phyloP scores from a whole-genome alignment of 2,888 invertebrate genomes.

The Drosophila birchii region DNA sequence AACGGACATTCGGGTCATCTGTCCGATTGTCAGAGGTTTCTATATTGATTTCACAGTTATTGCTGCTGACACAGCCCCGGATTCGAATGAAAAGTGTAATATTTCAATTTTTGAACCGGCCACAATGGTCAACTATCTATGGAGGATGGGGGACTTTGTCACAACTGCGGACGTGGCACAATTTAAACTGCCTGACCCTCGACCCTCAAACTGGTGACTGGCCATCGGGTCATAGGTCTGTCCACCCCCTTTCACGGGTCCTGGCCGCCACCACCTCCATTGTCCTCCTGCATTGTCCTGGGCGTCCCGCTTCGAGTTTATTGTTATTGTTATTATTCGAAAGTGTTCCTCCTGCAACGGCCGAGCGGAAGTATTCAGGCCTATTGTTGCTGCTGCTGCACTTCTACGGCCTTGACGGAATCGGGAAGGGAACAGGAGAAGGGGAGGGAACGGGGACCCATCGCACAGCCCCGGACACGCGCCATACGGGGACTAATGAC shows the following conservation, averaged over 20 bases:
- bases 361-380: slow-evolving; percentile 74
- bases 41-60: slow-evolving; percentile 63
- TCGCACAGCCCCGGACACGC: slow-evolving; percentile 66
- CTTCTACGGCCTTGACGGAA: slow-evolving; percentile 64
- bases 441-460: slow-evolving; percentile 25
- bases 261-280: slow-evolving; percentile 49
- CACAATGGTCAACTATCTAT: slow-evolving; percentile 8
- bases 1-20: slow-evolving; percentile 57
- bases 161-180: slow-evolving; percentile 74
- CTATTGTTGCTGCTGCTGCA: slow-evolving; percentile 61
- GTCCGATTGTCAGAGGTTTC: slow-evolving; percentile 58
- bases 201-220: slow-evolving; percentile 63
- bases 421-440: slow-evolving; percentile 1
- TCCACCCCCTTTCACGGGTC: slow-evolving; percentile 57
- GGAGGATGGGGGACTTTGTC: slow-evolving; percentile 35
- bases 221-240: slow-evolving; percentile 38
- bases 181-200: slow-evolving; percentile 69
- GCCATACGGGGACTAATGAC: slow-evolving; percentile 69
- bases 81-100: slow-evolving; percentile 76
- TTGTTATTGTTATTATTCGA: slow-evolving; percentile 81
- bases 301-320: slow-evolving; percentile 67
- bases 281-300: slow-evolving; percentile 52
- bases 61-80: slow-evolving; percentile 50
- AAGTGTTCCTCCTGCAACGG: slow-evolving; percentile 62
- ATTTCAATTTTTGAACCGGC: slow-evolving; percentile 75